phyloP scores from a whole-genome alignment of 2,888 invertebrate species.

The Rugalucina vietnamica region DNA sequence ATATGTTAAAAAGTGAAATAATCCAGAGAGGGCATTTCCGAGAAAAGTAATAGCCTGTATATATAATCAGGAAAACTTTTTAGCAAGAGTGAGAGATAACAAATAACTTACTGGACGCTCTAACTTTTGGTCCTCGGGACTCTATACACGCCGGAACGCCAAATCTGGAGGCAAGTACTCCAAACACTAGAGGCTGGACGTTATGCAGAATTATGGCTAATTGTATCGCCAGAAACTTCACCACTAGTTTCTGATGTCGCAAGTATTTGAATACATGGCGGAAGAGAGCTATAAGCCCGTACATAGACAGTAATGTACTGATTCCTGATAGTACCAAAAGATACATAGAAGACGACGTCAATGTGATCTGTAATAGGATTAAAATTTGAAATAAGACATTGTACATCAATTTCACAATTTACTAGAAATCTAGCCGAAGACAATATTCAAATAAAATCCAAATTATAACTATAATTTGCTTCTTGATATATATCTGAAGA shows the following conservation, averaged over 20 bases:
- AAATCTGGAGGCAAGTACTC: constrained; percentile 34
- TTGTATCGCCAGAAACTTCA: constrained; percentile 59
- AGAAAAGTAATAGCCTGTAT: too few relatives aligned
- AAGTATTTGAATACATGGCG: constrained; percentile 40
- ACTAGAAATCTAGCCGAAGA: too few relatives aligned
- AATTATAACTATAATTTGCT: too few relatives aligned
- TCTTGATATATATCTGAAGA: too few relatives aligned
- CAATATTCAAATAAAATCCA: too few relatives aligned
- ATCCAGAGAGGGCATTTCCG: too few relatives aligned
- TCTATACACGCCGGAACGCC: constrained; percentile 58
- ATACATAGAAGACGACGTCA: background rate
- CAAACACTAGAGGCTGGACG: constrained; percentile 55
- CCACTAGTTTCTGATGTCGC: constrained; percentile 31
- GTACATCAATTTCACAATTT: too few relatives aligned
- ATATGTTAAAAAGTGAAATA: too few relatives aligned
- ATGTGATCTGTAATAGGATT: background rate
- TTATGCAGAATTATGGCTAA: constrained; percentile 51
- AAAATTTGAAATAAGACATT: background rate
- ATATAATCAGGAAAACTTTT: too few relatives aligned
- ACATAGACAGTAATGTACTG: constrained; percentile 60
- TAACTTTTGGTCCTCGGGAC: constrained; percentile 48
- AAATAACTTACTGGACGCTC: constrained; percentile 61
- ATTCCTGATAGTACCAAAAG: background rate
- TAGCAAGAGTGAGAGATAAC: too few relatives aligned
- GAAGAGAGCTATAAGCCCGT: constrained; percentile 56